These are phyloP conservation scores for Sarcophaga peregrina DNA, from an alignment of 1,140 invertebrate species.

Conservation along the genomic window DNA sequence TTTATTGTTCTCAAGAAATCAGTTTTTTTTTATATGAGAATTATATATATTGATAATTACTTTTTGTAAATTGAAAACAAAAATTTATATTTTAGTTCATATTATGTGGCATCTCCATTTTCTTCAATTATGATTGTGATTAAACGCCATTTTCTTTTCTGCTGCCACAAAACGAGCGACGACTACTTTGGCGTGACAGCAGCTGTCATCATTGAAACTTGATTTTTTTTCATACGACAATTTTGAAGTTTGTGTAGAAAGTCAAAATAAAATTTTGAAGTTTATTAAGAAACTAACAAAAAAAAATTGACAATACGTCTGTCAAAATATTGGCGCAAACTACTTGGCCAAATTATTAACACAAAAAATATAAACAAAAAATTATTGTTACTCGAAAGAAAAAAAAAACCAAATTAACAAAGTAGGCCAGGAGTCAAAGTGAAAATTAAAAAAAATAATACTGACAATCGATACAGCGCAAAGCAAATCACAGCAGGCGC, in stretches of 20 bases:
- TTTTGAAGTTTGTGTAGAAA: slow-evolving; percentile 20
- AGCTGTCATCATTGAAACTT: background rate
- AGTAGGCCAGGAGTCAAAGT: slow-evolving; percentile 16
- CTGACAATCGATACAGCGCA: slow-evolving; percentile 26
- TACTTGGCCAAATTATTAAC: slow-evolving; percentile 23
- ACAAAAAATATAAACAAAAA: slow-evolving; percentile 35
- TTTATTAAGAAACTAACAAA: slow-evolving; percentile 22
- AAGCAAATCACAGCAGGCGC: slow-evolving; percentile 31
- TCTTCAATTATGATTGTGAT: background rate
- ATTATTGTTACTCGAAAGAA: background rate
- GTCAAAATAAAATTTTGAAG: slow-evolving; percentile 25
- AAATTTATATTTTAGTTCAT: no score
- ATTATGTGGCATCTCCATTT: background rate
- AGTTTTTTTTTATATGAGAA: no score
- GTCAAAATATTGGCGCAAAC: slow-evolving; percentile 38
- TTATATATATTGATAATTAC: no score
- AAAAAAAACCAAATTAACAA: slow-evolving; percentile 13
- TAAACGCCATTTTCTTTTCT: slow-evolving; percentile 13
- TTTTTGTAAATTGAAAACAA: no score
- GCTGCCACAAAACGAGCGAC: slow-evolving; percentile 9
- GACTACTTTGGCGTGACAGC: background rate
- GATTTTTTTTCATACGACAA: slow-evolving; percentile 16
- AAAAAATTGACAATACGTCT: slow-evolving; percentile 30
- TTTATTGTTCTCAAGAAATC: no score
- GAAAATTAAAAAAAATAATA: slow-evolving; percentile 6